Conservation (phyloP, 2,113 vertebrate species). For the Donacobius atricapilla region DNA sequence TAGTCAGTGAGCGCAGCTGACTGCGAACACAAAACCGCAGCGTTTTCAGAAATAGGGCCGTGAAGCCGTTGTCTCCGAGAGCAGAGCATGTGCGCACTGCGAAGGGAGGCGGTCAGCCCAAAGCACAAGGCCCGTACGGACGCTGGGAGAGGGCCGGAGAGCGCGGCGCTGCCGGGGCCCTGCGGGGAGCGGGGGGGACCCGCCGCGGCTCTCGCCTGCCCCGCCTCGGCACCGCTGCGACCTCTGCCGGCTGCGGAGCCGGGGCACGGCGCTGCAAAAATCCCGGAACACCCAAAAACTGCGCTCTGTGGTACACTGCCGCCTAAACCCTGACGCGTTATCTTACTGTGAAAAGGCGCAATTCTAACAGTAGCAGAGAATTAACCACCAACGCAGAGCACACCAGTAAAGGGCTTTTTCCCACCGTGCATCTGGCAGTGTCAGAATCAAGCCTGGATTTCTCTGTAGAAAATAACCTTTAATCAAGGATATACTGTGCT, state of each 20-base stretch:
- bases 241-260: not conserved
- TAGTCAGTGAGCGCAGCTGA: not conserved
- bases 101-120: not conserved
- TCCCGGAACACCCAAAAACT: fast-evolving
- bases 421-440: not conserved
- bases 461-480: not conserved
- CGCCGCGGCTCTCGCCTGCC: not conserved
- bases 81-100: fast-evolving
- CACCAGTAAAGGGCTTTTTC: not conserved
- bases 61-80: not conserved
- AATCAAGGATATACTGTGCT: not conserved
- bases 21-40: not conserved
- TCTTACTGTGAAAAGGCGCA: not conserved
- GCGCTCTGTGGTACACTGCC: fast-evolving
- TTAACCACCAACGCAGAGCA: not conserved
- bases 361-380: not conserved
- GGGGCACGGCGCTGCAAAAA: not conserved
- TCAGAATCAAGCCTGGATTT: not conserved
- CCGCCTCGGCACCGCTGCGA: not conserved
- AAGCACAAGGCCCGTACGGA: not conserved
- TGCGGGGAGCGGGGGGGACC: fast-evolving
- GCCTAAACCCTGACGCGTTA: not conserved
- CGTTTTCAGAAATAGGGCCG: not conserved
- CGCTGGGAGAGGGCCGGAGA: fast-evolving
- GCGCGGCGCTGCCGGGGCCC: fast-evolving